These are phyloP conservation scores for Amblyteles armatorius DNA, from an alignment of 2,888 invertebrate species.

Conservation along the genomic window DNA sequence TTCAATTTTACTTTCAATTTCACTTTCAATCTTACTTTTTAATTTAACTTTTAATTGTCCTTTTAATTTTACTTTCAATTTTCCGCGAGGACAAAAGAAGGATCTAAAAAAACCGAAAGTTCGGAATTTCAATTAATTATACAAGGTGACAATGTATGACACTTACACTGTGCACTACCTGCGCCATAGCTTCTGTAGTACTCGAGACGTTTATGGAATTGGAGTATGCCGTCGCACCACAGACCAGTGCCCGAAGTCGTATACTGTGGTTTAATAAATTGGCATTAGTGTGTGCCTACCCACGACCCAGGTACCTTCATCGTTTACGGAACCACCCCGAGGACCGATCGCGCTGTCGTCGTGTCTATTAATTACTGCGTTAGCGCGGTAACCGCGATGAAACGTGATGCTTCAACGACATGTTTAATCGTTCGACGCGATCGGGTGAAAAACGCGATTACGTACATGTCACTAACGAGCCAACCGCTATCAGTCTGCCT, in stretches of 20 bases:
- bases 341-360: conserved; percentile 27
- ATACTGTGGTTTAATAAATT: conserved; percentile 21
- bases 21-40: no score
- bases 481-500: background rate
- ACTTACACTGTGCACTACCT: background rate
- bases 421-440: conserved; percentile 74
- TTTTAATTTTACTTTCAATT: no score
- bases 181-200: background rate
- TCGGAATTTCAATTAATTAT: background rate
- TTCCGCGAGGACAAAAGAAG: no score
- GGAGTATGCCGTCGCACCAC: conserved; percentile 13
- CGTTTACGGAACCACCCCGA: conserved; percentile 23
- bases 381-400: conserved; percentile 65
- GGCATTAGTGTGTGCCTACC: conserved; percentile 23
- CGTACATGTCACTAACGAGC: conserved; percentile 13
- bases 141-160: background rate
- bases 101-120: no score
- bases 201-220: conserved; percentile 45
- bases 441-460: conserved; percentile 59
- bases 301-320: conserved; percentile 16
- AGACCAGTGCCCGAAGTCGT: conserved; percentile 9
- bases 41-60: no score
- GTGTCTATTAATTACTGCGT: conserved; percentile 48
- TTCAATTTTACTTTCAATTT: no score
- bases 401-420: conserved; percentile 74